Conservation (phyloP, 2,113 vertebrate genomes). For the Morone saxatilis region DNA sequence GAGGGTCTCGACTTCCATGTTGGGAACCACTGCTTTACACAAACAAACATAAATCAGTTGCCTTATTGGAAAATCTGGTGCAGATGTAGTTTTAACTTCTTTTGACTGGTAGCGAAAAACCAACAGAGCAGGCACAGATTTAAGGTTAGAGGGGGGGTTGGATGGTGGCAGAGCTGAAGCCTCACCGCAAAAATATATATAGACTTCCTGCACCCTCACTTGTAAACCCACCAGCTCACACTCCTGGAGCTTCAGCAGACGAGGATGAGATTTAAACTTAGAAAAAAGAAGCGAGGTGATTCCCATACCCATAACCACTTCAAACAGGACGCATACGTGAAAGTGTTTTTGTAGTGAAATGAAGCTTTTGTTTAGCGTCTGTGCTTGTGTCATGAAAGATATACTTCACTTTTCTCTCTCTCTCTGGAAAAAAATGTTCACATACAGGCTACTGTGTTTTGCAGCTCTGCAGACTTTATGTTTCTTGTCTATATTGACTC, state of each 20-base stretch:
- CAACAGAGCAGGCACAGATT: slow-evolving; percentile 78
- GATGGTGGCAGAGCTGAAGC: too few species aligned
- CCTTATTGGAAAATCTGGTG: slow-evolving; percentile 30
- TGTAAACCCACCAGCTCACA: slow-evolving; percentile 62
- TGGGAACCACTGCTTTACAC: background rate
- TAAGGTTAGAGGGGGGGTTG: slow-evolving; percentile 62
- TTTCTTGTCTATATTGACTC: slow-evolving; percentile 21
- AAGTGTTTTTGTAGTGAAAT: slow-evolving; percentile 26
- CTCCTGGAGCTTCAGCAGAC: slow-evolving; percentile 33
- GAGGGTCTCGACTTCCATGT: background rate
- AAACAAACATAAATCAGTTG: slow-evolving; percentile 5
- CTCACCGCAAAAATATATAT: slow-evolving; percentile 81
- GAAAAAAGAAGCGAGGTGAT: slow-evolving; percentile 72
- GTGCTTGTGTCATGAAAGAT: slow-evolving; percentile 8
- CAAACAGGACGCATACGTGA: slow-evolving; percentile 59
- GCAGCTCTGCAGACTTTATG: background rate
- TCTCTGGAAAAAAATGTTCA: slow-evolving; percentile 47
- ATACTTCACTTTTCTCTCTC: background rate
- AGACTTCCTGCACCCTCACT: slow-evolving; percentile 76
- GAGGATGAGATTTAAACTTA: slow-evolving; percentile 54
- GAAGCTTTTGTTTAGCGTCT: slow-evolving; percentile 43
- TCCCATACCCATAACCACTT: slow-evolving; percentile 77
- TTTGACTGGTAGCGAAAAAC: slow-evolving; percentile 59
- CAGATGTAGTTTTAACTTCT: slow-evolving; percentile 24
- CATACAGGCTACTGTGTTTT: background rate